Base-by-base conservation (phyloP, 2,888 invertebrate species). In the Heteromyza rotundicornis region DNA sequence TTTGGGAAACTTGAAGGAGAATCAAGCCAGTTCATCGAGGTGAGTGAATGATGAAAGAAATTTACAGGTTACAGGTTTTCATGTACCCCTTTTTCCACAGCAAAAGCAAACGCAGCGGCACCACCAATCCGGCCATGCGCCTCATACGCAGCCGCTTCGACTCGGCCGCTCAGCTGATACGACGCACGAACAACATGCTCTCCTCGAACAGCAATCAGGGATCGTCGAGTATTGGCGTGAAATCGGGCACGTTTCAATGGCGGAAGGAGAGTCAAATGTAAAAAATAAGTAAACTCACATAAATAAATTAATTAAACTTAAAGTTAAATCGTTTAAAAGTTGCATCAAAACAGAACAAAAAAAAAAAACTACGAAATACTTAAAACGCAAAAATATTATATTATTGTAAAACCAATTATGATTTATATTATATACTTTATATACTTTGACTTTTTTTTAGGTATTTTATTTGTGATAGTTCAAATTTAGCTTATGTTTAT, bases 71-170 rank as follows among this genome's bases (percentile, higher is more conserved):
- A 27, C n/a, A n/a, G n/a, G n/a, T n/a, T n/a, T n/a, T n/a, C n/a
- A n/a, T n/a, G n/a, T n/a, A n/a, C n/a, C n/a, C n/a, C n/a, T 36
- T 50, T 52, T 47, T 58, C 62, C 67, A 44, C 69, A 83, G 82
- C 67, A 88, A 88, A 70, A 87, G 87, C 79, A 93, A 93, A 83
- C 87, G 93, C 62, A 94, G 93, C 76, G 93, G 93, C 1, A 93
- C 93, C 22, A 92, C 92, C 2, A 94, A 94, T 78, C 94, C 94
- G 14, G 94, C 94, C 59, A 88, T 94, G 87, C 86, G 94, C 70
- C 86, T 94, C 64, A 92, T 94, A 67, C 81, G 84, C 57, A 84
- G 82, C 60, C 82, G 84, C 55, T 83, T 84, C 62, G 84, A 84
- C 73, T 84, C 84, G 55, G 84, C 84, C 17, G 84, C 84, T n/a